A percentile compares a stretch with the other conserved stretches of the same genome.
Conservation (phyloP, 2,888 invertebrate species). For the Eupithecia exiguata region DNA sequence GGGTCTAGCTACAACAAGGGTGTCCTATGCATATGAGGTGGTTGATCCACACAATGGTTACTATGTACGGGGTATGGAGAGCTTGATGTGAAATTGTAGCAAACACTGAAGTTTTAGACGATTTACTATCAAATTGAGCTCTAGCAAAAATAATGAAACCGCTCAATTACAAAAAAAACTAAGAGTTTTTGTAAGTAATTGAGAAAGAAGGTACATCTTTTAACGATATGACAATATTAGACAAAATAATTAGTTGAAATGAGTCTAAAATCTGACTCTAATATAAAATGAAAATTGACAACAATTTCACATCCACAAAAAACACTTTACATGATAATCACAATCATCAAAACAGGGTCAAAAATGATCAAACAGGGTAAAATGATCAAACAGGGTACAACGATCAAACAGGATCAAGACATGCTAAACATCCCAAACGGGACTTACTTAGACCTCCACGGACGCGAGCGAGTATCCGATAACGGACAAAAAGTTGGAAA, state of each 20-base stretch:
- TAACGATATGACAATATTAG: not conserved
- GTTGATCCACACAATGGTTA: constrained; percentile 28
- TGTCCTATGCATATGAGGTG: constrained; percentile 29
- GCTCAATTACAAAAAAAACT: not conserved
- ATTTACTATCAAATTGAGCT: not conserved
- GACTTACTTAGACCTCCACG: constrained; percentile 83
- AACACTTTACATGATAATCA: constrained; percentile 9
- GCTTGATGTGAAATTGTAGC: constrained; percentile 32
- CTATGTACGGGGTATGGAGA: constrained; percentile 24
- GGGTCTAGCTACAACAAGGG: constrained; percentile 35
- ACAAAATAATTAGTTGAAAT: not conserved
- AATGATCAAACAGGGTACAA: constrained; percentile 15
- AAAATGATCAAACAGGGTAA: constrained; percentile 1
- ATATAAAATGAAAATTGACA: constrained; percentile 8
- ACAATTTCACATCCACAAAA: constrained; percentile 36
- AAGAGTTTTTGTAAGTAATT: not conserved
- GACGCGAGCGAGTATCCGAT: constrained; percentile 79
- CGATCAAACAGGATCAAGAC: constrained; percentile 25
- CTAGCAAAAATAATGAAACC: not conserved
- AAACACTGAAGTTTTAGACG: not conserved
- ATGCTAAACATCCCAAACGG: constrained; percentile 45
- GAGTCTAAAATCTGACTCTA: not conserved
- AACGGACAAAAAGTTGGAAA: constrained; percentile 78
- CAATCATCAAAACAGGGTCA: constrained; percentile 6
- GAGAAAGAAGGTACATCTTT: not conserved